Evolutionary conservation across 2,888 invertebrate genomes (phyloP), one percentile per base, ranked within the genome.

Genomic region (Melanostoma mellinum): DNA sequence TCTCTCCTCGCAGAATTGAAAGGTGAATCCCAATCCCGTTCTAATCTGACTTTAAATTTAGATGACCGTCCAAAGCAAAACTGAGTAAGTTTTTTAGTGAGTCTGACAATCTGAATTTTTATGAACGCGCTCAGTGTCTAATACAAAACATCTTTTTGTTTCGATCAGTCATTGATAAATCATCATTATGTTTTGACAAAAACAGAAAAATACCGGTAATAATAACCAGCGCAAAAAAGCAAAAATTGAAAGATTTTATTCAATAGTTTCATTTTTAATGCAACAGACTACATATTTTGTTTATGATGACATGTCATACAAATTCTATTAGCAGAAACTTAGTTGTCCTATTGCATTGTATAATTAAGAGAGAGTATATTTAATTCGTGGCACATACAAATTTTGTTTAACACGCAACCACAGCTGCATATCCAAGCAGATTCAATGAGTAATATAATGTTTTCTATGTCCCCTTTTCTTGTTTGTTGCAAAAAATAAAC

Each of bases 391-490:
- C 78, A 78, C 82, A 82, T 78, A 78, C 60, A 53, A 78, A n/a
- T 69, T 65, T 35, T 50, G 50, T 36, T 38, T 48, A 63, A 63
- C 63, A 63, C 50, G 63, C 44, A 63, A 63, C 50, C 50, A 36
- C 63, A 63, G 40, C 55, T 58, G 44, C 55, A 75, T 67, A 44
- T 67, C 74, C 50, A 63, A 50, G 50, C 53, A 61, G 48, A 73
- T 80, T 44, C 56, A 78, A 78, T 78, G 82, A 78, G 58, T 74
- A 77, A 69, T 63, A 68, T 65, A 68, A 76, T 81, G 60, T 81
- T 72, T 73, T 69, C 52, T 71, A 84, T 84, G 84, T 71, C 79
- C 74, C 79, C 84, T 71, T 84, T 78, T 74, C 55, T 42, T 50
- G 67, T 78, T 50, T 78, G 20, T 20, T 20, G 10, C 0, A 40